Evolutionary conservation across 2,113 vertebrate species (phyloP), one percentile per base, ranked within the genome.

Genomic region (Kryptolebias marmoratus): DNA sequence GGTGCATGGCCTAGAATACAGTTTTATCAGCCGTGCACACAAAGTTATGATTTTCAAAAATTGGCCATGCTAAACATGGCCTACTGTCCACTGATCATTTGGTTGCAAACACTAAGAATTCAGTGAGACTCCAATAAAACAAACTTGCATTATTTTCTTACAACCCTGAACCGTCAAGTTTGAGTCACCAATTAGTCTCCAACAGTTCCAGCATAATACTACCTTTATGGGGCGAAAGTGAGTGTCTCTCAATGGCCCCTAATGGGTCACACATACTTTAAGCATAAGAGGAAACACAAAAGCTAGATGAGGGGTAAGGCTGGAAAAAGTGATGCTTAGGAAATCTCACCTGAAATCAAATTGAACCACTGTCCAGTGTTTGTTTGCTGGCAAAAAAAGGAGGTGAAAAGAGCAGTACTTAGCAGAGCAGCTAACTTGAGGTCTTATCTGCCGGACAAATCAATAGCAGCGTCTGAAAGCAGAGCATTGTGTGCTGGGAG

Each of bases 391-490:
- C 82, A 92, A 92, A 44, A 13, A 88, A 92, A 44, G 13, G 61
- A 91, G 28, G 73, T 79, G 73, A 91, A 89, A 90, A 92, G 89
- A 83, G 77, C 82, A 86, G 80, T 91, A 94, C 93, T 95, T 94
- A 96, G 93, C 93, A 94, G 93, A 93, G 92, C 91, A 91, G 91
- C 92, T 93, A 95, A 93, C 89, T 91, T 86, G 90, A 89, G 77
- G 87, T 93, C 93, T 94, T 92, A 95, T 93, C 93, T 95, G 92
- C 93, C 89, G 92, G 81, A 89, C 93, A 92, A 93, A 97, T 98
- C 96, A 95, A 98, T 98, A 95, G 86, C 90, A 93, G 88, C 85
- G 95, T 96, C 94, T 95, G 93, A 96, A 94, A 96, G 94, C 92
- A 91, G 73, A 87, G 52, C 53, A 81, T 77, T 85, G 84, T 87